Conservation (phyloP, 2,797 vertebrate genomes). For the Cottoperca gobio region DNA sequence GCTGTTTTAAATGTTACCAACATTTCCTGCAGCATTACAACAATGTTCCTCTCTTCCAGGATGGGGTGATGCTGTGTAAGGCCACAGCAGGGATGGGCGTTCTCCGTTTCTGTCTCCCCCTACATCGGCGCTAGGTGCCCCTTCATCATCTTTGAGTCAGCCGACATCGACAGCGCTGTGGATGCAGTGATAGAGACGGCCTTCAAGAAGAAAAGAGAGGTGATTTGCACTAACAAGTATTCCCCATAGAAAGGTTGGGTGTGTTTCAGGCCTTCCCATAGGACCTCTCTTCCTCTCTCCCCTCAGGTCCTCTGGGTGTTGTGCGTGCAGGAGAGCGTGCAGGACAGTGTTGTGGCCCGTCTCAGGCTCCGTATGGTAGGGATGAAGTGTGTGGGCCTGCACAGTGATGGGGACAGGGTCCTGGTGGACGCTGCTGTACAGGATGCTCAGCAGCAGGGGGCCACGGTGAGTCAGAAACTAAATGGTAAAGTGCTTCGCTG, state of each 20-base stretch:
- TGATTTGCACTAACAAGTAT: conserved; percentile 5
- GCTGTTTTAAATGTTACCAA: background rate
- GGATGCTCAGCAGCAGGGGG: conserved; percentile 87
- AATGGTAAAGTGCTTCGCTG: background rate
- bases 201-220: conserved; percentile 81
- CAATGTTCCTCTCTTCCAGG: conserved; percentile 67
- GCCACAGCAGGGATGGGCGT: conserved; percentile 81
- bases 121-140: conserved; percentile 78
- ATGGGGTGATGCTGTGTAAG: conserved; percentile 80
- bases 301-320: conserved; percentile 84
- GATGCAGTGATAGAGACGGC: conserved; percentile 83
- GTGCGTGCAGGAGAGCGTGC: conserved; percentile 88
- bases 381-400: conserved; percentile 81
- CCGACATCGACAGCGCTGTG: conserved; percentile 90
- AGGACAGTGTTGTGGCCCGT: conserved; percentile 75
- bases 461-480: conserved; percentile 78
- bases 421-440: conserved; percentile 79
- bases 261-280: background rate
- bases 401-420: conserved; percentile 59
- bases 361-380: conserved; percentile 79
- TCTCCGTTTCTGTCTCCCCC: conserved; percentile 80
- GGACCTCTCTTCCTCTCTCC: background rate
- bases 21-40: fast-evolving
- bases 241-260: background rate
- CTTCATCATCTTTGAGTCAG: conserved; percentile 88